Percentiles rank a stretch among this genome's conserved stretches.
Conservation (phyloP, 2,888 invertebrate species). For the Drosophila cracens region DNA sequence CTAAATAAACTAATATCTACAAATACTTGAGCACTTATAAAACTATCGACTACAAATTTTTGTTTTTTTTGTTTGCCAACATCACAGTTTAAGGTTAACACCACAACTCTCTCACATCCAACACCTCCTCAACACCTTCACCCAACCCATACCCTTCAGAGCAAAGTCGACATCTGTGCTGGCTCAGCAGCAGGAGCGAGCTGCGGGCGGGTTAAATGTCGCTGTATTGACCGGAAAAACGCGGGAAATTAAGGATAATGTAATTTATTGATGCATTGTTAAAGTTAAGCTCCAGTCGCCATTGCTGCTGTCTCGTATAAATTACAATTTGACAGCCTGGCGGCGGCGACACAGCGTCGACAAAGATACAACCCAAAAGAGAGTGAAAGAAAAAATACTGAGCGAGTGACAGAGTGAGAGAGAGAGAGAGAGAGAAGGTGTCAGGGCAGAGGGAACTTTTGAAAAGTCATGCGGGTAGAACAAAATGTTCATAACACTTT, state of each 20-base stretch:
- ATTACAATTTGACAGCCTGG: slow-evolving; percentile 72
- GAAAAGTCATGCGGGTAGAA: slow-evolving; percentile 50
- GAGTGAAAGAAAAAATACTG: not conserved
- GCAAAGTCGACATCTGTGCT: slow-evolving; percentile 32
- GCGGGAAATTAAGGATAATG: slow-evolving; percentile 80
- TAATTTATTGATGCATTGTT: slow-evolving; percentile 80
- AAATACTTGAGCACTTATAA: not conserved
- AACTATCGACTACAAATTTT: not conserved
- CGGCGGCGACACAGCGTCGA: slow-evolving; percentile 29
- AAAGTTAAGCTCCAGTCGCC: slow-evolving; percentile 73
- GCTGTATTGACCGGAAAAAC: slow-evolving; percentile 76
- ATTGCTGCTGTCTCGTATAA: slow-evolving; percentile 64
- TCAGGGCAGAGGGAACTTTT: slow-evolving; percentile 2
- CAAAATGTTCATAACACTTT: slow-evolving; percentile 61
- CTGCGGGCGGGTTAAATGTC: slow-evolving; percentile 76
- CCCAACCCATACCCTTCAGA: not conserved
- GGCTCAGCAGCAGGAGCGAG: slow-evolving; percentile 57
- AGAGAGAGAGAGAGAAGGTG: not conserved
- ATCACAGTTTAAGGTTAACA: not conserved
- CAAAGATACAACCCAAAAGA: slow-evolving; percentile 6
- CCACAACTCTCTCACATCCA: not conserved
- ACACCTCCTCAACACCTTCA: not conserved
- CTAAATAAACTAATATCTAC: not conserved
- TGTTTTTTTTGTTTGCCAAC: not conserved
- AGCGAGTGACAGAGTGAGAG: not conserved